These are phyloP conservation scores for Boulengeromyrus knoepffleri DNA, from an alignment of 2,113 vertebrate genomes.

Conservation along the genomic window DNA sequence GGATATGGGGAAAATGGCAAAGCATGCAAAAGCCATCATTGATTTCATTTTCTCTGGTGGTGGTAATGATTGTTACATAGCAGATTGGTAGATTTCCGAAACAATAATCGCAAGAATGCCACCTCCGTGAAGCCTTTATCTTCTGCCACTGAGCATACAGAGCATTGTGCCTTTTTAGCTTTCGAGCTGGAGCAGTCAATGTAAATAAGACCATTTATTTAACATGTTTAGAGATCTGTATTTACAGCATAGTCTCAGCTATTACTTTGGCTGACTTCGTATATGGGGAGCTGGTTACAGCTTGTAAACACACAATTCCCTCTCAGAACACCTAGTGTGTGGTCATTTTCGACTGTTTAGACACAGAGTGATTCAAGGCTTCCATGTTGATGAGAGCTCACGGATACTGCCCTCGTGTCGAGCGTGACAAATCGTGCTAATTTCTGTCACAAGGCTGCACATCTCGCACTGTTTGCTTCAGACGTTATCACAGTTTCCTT, in stretches of 20 bases:
- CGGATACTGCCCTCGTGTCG: not conserved
- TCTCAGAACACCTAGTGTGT: not conserved
- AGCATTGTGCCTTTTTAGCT: not conserved
- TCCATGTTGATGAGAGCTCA: not conserved
- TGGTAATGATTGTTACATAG: slow-evolving; percentile 29
- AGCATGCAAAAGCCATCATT: slow-evolving; percentile 2
- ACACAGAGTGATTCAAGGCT: slow-evolving; percentile 2
- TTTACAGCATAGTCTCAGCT: not conserved
- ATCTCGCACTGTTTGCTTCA: not conserved
- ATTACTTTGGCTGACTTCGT: not conserved
- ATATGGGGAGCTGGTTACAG: not conserved
- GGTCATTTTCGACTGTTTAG: not conserved
- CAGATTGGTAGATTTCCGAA: slow-evolving; percentile 30
- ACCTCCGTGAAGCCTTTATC: not conserved
- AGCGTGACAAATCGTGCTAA: not conserved
- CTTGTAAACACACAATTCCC: not conserved
- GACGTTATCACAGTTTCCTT: not conserved
- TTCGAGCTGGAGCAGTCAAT: not conserved
- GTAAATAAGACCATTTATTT: not conserved
- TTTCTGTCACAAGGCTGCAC: not conserved
- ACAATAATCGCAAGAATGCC: slow-evolving; percentile 25
- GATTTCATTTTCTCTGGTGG: slow-evolving; percentile 24
- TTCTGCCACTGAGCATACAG: not conserved
- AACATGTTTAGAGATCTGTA: not conserved
- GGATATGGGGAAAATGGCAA: slow-evolving; percentile 21